Base-by-base conservation (phyloP, 2,797 vertebrate species). In the Schizopygopsis malacanthus region DNA sequence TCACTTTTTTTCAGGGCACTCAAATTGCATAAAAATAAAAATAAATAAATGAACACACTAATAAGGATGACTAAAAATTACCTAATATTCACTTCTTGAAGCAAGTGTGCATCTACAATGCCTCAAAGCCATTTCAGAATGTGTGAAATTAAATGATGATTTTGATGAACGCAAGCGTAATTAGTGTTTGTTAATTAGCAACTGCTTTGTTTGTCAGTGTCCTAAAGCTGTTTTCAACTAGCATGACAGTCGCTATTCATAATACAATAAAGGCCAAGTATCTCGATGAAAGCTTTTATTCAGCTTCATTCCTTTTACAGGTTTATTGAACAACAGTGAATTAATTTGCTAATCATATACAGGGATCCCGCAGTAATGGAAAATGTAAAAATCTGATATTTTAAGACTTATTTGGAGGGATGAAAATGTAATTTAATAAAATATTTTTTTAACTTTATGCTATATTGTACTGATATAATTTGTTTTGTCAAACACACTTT, bases 171-270 rank as follows among this genome's bases (percentile, higher is more conserved):
- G 54, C 25, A 37, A 71, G 54, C 76, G 18, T 78, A 52, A 81
- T 81, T 67, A 83, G 54, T 72, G 63, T 67, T 56, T 72, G 72
- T 59, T 85, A 79, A 89, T 88, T 65, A 83, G 71, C 59, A 22
- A 47, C 25, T 81, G 78, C n/a, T 81, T 73, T 54, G 61, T 81
- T 73, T 54, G 61, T 86, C 61, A 86, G 72, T 69, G 18, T 39
- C 59, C 33, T 72, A 69, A 84, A 85, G 41, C 8, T 12, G 76
- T 70, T 61, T 78, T 65, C 52, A 81, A 61, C 77, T 43, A 85
- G 16, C 33, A 37, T 79, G 37, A 63, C 50, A 25, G 72, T 79
- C 67, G 61, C 54, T 45, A 6, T 54, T 45, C 25, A 28, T 25
- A 47, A 45, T 43, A 25, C 25, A 16, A 70, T 15, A 59, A 13